Base-by-base conservation (phyloP, 2,797 vertebrate genomes). In the Coccyzus lansbergi region DNA sequence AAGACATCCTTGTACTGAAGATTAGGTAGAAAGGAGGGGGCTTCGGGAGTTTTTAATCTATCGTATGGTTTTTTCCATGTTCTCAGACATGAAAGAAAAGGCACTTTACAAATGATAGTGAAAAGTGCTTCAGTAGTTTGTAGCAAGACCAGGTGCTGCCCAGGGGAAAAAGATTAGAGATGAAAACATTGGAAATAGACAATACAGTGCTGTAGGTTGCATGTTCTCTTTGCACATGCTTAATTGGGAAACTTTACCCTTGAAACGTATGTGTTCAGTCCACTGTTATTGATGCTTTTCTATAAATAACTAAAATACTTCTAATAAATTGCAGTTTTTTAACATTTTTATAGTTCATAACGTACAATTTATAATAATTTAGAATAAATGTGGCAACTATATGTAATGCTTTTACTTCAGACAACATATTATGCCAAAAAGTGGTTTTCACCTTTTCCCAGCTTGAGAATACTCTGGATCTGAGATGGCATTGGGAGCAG, bases 1-100 rank as follows among this genome's bases (percentile, higher is more conserved):
- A 87, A 86, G 86, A 49, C 36, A 93, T 88, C 64, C 65, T 74
- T 93, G 76, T 92, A 91, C 76, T 80, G 68, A 83, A 81, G 82
- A 71, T 63, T 4, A 78, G 84, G 76, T 75, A 62, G 63, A 89
- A 83, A 55, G 79, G 63, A 87, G 79, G 62, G 64, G 55, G 31
- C 24, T 46, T 51, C 34, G 60, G 84, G 38, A 83, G 8, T 82
- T 90, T 69, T 33, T 93, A 63, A 82, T 82, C 60, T 84, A 2
- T 91, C 49, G 1, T 71, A 42, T 93, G 85, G 85, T 26, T 75
- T 88, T 83, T 65, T 79, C 63, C 71, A 55, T 29, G 1, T 93
- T 86, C 69, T 85, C 58, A 7, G 26, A 65, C 64, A 38, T 90
- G 77, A 94, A 94, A 93, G 84, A 81, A 40, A 76, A 94, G 29